A percentile compares a stretch with the other conserved stretches of the same genome.
Conservation (phyloP, 2,888 invertebrate genomes). For the Mimas tiliae region DNA sequence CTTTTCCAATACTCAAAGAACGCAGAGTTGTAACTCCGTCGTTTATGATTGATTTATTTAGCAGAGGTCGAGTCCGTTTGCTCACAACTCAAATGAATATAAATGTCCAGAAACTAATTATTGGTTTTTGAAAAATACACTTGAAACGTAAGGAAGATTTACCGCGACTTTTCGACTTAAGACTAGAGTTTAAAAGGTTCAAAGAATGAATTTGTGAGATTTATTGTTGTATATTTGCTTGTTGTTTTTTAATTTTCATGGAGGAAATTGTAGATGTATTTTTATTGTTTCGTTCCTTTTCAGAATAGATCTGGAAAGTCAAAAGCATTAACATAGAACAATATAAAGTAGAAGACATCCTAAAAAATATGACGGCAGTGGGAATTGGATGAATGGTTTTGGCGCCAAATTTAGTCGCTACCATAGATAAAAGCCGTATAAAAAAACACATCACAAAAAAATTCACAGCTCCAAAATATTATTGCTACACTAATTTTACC, state of each 20-base stretch:
- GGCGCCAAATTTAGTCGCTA: neutral
- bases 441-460: constrained; percentile 5
- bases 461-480: constrained; percentile 3
- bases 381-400: neutral
- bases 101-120: constrained; percentile 49
- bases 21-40: neutral
- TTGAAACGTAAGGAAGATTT: constrained; percentile 49
- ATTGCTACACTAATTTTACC: constrained; percentile 16
- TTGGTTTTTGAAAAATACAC: constrained; percentile 40
- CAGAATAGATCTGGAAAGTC: neutral
- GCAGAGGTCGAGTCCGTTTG: constrained; percentile 30
- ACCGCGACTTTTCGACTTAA: constrained; percentile 29
- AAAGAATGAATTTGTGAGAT: neutral
- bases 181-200: neutral
- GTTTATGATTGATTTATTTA: constrained; percentile 24
- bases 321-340: neutral
- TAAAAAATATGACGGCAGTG: neutral
- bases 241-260: neutral
- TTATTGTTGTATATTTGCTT: neutral
- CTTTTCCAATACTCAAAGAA: neutral
- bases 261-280: neutral
- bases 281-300: neutral
- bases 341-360: neutral
- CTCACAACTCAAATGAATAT: constrained; percentile 45
- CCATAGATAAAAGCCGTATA: neutral